phyloP scores from a whole-genome alignment of 1,140 invertebrate species.

The Yoshiicerus persimilis region DNA sequence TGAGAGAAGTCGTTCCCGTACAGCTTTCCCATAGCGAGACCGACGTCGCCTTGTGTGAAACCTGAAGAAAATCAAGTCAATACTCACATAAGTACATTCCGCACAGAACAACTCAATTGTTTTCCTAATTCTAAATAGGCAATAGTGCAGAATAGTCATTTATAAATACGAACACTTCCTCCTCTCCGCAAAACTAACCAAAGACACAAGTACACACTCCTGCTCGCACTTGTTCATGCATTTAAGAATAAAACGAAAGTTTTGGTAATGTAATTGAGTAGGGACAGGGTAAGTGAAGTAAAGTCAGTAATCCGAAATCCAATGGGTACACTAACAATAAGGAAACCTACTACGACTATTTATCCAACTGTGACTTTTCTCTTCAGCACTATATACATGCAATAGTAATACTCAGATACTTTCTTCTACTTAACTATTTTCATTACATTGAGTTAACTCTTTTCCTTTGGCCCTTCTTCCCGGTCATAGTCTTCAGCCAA shows the following conservation, averaged over 20 bases:
- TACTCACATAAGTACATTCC: not conserved
- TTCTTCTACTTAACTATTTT: not conserved
- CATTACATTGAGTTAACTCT: not conserved
- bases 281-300: not conserved
- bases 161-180: no score
- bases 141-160: not conserved
- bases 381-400: not conserved
- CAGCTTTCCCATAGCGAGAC: constrained; percentile 95
- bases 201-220: no score
- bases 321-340: not conserved
- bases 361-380: not conserved
- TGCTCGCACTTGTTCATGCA: not conserved
- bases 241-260: not conserved
- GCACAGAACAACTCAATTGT: not conserved
- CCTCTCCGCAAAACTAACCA: no score
- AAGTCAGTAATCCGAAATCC: constrained; percentile 10
- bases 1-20: constrained; percentile 99
- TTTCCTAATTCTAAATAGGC: not conserved
- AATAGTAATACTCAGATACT: not conserved
- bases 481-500: not conserved
- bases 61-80: constrained; percentile 60
- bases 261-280: not conserved
- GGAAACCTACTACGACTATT: not conserved
- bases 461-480: not conserved
- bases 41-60: constrained; percentile 98